Evolutionary conservation across 2,888 invertebrate genomes (phyloP), one percentile per base, ranked within the genome.

Genomic region (Dendrolimus pini): DNA sequence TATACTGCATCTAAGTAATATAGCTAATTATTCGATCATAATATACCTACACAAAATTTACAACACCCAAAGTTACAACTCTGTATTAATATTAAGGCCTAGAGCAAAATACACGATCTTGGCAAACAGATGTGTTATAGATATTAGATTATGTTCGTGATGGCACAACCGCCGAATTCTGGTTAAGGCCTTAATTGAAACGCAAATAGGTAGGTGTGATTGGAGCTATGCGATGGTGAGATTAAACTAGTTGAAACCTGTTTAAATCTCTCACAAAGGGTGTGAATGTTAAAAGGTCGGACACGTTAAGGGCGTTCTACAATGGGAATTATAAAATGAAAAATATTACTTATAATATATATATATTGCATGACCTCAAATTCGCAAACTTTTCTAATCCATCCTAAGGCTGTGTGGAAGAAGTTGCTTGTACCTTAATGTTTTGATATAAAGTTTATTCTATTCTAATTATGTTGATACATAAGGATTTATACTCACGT

Each of bases 191-290:
- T 80, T 86, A 85, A 88, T 87, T 87, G 85, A 82, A 85, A 85
- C 84, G 82, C 84, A 85, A 86, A 85, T 85, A 83, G 78, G 71
- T 79, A 78, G 82, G 81, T 84, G 83, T 76, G 83, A 85, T 83
- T 77, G 80, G 76, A 78, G 73, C 75, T 78, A 80, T 76, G 73
- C 75, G 79, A 80, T 76, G 70, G 77, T 60, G 70, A 75, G 78
- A 80, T 85, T 82, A 78, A 81, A 78, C 77, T 74, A 76, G 75
- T 77, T 79, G 62, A 62, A 73, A 71, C 71, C 71, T 72, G 72
- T 76, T 77, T 69, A 67, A 74, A 74, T 67, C 69, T 68, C 62
- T 68, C 65, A 74, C 73, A 72, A 47, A 74, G 47, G 47, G 47
- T 47, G 47, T 47, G 47, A 47, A 47, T 47, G 47, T 47, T 47